Evolutionary conservation across 1,140 invertebrate species (phyloP).

Genomic region (Drosophila ogumai): DNA sequence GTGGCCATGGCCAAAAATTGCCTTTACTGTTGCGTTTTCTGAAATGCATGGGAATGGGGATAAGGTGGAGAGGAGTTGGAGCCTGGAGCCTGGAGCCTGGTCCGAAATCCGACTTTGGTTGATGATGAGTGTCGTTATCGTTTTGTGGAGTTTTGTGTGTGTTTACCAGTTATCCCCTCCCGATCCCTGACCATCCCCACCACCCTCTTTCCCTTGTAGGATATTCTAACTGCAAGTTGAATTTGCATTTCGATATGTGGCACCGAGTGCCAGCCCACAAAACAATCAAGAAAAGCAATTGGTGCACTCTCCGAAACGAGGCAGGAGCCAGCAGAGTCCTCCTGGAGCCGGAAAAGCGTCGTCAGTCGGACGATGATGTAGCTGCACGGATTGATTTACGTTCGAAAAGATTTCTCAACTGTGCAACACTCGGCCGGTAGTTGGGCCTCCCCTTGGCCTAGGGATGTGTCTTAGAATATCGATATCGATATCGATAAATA

Average conservation of each 20-base stretch:
- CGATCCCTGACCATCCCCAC: too few species aligned
- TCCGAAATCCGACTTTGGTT: constrained; percentile 79
- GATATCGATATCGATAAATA: not conserved
- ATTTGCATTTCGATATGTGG: constrained; percentile 81
- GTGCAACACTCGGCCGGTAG: constrained; percentile 34
- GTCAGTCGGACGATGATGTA: constrained; percentile 77
- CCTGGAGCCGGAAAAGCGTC: constrained; percentile 62
- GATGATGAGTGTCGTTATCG: constrained; percentile 83
- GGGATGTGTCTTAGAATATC: not conserved
- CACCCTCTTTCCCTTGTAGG: too few species aligned
- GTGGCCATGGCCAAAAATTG: constrained; percentile 73
- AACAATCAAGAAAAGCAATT: constrained; percentile 83
- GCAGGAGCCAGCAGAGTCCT: constrained; percentile 1
- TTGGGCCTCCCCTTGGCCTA: not conserved
- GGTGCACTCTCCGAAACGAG: constrained; percentile 44
- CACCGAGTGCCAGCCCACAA: constrained; percentile 53
- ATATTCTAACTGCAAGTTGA: constrained; percentile 75
- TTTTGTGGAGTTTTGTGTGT: constrained; percentile 72
- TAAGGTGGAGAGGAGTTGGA: not conserved
- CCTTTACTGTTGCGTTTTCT: constrained; percentile 62
- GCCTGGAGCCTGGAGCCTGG: not conserved
- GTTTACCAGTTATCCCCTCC: constrained; percentile 21
- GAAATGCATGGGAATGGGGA: constrained; percentile 61
- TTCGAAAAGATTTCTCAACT: constrained; percentile 84
- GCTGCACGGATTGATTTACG: constrained; percentile 84